These are phyloP conservation scores for Calycopis cecrops DNA, from an alignment of 1,140 invertebrate species.

Conservation along the genomic window DNA sequence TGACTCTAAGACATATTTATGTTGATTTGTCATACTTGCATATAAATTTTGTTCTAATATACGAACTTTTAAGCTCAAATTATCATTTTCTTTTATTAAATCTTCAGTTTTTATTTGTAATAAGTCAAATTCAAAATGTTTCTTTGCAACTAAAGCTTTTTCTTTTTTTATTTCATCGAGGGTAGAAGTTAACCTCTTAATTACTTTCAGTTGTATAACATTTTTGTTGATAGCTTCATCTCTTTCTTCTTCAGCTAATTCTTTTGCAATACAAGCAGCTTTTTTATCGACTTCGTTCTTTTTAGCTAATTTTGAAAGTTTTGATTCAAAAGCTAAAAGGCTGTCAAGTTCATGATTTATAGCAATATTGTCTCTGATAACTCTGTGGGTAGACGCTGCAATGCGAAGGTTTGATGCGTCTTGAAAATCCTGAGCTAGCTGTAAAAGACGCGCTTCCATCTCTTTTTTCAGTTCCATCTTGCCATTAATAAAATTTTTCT, in stretches of 20 bases:
- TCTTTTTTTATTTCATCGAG: slow-evolving; percentile 65
- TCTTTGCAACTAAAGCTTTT: slow-evolving; percentile 53
- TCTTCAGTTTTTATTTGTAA: slow-evolving; percentile 57
- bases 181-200: slow-evolving; percentile 73
- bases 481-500: slow-evolving; percentile 87
- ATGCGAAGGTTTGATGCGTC: slow-evolving; percentile 89
- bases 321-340: slow-evolving; percentile 77
- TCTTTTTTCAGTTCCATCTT: slow-evolving; percentile 90
- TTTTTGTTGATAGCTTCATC: slow-evolving; percentile 71
- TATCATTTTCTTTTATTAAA: slow-evolving; percentile 58
- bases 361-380: slow-evolving; percentile 87
- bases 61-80: slow-evolving; percentile 67
- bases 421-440: slow-evolving; percentile 89
- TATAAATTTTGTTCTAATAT: slow-evolving; percentile 78
- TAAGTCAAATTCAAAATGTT: slow-evolving; percentile 60
- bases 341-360: slow-evolving; percentile 85
- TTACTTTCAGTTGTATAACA: slow-evolving; percentile 75
- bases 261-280: slow-evolving; percentile 49
- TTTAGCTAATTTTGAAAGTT: slow-evolving; percentile 72
- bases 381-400: slow-evolving; percentile 89
- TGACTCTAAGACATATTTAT: slow-evolving; percentile 63
- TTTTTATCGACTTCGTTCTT: slow-evolving; percentile 71
- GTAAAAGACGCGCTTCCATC: too few relatives aligned
- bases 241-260: slow-evolving; percentile 66
- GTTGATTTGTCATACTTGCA: slow-evolving; percentile 66